Conservation (phyloP, 2,113 vertebrate genomes). For the Naja naja region DNA sequence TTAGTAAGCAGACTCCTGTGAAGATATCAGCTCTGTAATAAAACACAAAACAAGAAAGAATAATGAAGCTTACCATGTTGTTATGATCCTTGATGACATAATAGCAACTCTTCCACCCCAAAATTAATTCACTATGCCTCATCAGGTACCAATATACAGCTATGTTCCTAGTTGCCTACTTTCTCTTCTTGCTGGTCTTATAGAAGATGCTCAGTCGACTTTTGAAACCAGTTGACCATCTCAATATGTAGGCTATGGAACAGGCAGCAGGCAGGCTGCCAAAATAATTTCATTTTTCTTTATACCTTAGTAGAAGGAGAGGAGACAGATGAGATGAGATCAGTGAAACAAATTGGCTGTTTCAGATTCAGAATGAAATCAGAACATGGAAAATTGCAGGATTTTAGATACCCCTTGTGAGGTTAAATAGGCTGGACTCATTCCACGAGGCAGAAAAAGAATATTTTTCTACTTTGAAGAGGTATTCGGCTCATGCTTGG, state of each 20-base stretch:
- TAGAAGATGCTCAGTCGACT: constrained; percentile 6
- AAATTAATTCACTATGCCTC: constrained; percentile 35
- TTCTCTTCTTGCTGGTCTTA: constrained; percentile 30
- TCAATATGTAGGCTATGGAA: not conserved
- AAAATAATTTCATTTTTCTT: too few species aligned
- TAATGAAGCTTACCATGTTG: not conserved
- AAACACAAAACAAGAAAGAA: not conserved
- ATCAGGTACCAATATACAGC: constrained; percentile 33
- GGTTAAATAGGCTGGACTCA: not conserved
- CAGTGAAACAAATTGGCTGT: not conserved
- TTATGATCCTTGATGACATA: not conserved
- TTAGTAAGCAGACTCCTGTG: not conserved
- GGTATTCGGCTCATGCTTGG: not conserved
- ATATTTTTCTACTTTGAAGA: not conserved
- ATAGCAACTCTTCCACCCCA: not conserved
- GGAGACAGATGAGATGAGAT: not conserved
- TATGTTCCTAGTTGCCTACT: constrained; percentile 32
- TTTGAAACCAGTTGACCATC: not conserved
- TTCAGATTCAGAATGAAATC: not conserved
- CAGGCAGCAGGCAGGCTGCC: not conserved
- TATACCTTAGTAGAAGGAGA: not conserved
- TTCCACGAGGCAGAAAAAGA: not conserved
- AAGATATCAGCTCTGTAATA: constrained; percentile 1
- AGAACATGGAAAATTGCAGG: not conserved
- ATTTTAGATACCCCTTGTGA: not conserved